phyloP scores from a whole-genome alignment of 2,113 vertebrate species.

The Misgurnus anguillicaudatus region DNA sequence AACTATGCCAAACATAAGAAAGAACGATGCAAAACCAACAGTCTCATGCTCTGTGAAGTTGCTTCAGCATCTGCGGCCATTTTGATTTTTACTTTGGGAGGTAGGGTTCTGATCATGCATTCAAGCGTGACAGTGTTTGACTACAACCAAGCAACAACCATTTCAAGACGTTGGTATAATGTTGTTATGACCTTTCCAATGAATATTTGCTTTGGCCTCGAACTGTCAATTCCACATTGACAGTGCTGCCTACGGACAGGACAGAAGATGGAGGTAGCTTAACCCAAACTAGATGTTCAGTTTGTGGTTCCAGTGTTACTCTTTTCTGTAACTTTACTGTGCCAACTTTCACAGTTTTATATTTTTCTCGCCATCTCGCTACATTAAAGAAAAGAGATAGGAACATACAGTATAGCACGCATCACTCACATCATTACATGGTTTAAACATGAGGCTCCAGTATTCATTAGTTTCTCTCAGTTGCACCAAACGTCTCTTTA shows the following conservation, averaged over 20 bases:
- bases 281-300: conserved; percentile 25
- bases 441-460: background rate
- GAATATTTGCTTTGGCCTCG: conserved; percentile 9
- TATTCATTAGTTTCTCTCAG: conserved; percentile 6
- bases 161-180: too few relatives aligned
- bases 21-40: background rate
- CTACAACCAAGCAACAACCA: too few relatives aligned
- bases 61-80: background rate
- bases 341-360: conserved; percentile 19
- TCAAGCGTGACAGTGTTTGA: too few relatives aligned
- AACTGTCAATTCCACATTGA: conserved; percentile 31
- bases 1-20: background rate
- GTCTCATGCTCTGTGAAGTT: background rate
- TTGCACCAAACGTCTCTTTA: conserved; percentile 34
- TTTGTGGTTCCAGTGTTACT: conserved; percentile 6
- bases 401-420: conserved; percentile 2
- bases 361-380: conserved; percentile 3
- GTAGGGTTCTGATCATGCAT: background rate
- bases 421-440: background rate
- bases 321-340: conserved; percentile 12
- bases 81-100: background rate
- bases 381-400: conserved; percentile 37
- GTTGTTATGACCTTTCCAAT: conserved; percentile 31
- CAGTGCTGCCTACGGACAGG: conserved; percentile 40
- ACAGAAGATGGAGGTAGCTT: conserved; percentile 27